These are phyloP conservation scores for Hirtodrosophila cameraria DNA, from an alignment of 2,888 invertebrate species.

Conservation along the genomic window DNA sequence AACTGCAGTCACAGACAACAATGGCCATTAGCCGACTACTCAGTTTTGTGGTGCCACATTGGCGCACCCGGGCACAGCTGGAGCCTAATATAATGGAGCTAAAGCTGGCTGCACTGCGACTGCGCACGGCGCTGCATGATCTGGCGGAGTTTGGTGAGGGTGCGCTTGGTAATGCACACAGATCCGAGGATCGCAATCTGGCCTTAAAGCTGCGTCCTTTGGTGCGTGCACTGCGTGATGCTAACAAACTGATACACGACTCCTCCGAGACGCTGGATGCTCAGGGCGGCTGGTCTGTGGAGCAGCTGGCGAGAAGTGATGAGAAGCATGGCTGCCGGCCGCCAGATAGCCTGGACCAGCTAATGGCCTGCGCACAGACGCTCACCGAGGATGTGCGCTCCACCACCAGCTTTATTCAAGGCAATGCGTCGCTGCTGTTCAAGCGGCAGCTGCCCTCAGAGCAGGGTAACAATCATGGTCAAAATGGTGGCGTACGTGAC, in stretches of 20 bases:
- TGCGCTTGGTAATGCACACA: constrained; percentile 93
- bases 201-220: constrained; percentile 90
- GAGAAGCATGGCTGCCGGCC: constrained; percentile 84
- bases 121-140: constrained; percentile 93
- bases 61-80: constrained; percentile 92
- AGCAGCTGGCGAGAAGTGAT: constrained; percentile 86
- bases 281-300: constrained; percentile 91
- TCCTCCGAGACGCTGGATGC: constrained; percentile 90
- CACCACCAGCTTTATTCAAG: constrained; percentile 95
- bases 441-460: constrained; percentile 85
- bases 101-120: constrained; percentile 90
- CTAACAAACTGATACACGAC: constrained; percentile 91
- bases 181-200: constrained; percentile 91
- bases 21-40: constrained; percentile 91
- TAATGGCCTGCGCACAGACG: constrained; percentile 93
- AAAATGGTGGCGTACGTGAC: constrained; percentile 30
- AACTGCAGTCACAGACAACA: constrained; percentile 91
- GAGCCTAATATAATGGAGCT: constrained; percentile 92
- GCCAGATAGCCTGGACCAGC: constrained; percentile 94
- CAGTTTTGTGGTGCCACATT: constrained; percentile 91
- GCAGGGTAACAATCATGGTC: constrained; percentile 3
- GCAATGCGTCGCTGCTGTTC: constrained; percentile 91
- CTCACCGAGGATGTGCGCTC: constrained; percentile 95
- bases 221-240: constrained; percentile 91
- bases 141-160: constrained; percentile 95